These are phyloP conservation scores for Scarus forsteni DNA, from an alignment of 2,797 vertebrate species.

Conservation along the genomic window DNA sequence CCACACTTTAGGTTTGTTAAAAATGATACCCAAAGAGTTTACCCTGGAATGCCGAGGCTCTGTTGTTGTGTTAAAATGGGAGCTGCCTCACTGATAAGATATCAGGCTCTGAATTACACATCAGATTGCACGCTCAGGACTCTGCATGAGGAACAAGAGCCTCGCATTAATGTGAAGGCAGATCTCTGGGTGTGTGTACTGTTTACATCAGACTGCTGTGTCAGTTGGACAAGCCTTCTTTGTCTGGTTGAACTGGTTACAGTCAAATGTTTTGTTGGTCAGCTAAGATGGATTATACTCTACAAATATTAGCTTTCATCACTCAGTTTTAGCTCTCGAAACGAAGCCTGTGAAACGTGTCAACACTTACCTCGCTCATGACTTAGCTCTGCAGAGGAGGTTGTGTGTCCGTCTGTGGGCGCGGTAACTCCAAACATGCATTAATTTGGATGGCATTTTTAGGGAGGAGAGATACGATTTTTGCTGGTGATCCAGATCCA, in stretches of 20 bases:
- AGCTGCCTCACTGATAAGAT: slow-evolving; percentile 18
- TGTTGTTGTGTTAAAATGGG: slow-evolving; percentile 34
- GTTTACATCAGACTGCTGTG: slow-evolving; percentile 47
- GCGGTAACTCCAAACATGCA: too few relatives aligned
- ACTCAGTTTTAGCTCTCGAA: background rate
- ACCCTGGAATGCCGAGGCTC: slow-evolving; percentile 16
- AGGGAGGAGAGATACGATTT: too few relatives aligned
- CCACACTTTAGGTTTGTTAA: slow-evolving; percentile 9
- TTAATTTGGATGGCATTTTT: too few relatives aligned
- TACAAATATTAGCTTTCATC: background rate
- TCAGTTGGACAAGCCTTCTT: slow-evolving; percentile 31
- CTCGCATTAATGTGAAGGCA: slow-evolving; percentile 14
- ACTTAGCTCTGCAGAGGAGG: too few relatives aligned
- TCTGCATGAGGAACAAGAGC: background rate
- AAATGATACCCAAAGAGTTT: slow-evolving; percentile 32
- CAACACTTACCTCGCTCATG: too few relatives aligned
- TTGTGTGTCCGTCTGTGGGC: too few relatives aligned
- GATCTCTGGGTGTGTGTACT: background rate
- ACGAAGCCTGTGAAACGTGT: background rate
- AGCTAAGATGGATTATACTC: background rate
- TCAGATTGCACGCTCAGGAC: background rate
- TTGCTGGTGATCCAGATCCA: too few relatives aligned
- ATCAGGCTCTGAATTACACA: slow-evolving; percentile 3
- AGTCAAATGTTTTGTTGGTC: background rate
- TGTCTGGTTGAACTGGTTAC: slow-evolving; percentile 64